phyloP scores from a whole-genome alignment of 2,113 vertebrate genomes.

The Callaeas wilsoni region DNA sequence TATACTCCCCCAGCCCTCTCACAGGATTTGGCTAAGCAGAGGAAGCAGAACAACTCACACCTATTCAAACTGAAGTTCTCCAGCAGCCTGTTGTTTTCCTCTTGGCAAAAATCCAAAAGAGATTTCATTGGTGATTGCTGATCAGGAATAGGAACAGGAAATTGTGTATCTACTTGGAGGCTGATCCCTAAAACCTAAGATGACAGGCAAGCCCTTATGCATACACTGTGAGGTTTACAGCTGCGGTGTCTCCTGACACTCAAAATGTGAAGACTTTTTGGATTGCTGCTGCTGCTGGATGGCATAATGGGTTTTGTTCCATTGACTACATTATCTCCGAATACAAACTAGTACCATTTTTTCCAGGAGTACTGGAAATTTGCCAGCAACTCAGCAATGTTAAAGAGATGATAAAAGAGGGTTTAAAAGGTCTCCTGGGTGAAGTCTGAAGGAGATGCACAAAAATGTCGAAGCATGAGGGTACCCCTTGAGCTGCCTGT shows the following conservation, averaged over 20 bases:
- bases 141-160: neutral
- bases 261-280: neutral
- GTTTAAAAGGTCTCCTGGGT: neutral
- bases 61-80: neutral
- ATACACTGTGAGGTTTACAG: neutral
- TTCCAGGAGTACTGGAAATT: neutral
- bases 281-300: neutral
- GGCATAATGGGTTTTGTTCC: neutral
- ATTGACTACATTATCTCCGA: neutral
- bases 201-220: neutral
- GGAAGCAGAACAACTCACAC: neutral
- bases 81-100: neutral
- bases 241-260: neutral
- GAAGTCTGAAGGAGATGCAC: neutral
- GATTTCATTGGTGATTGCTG: neutral
- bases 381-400: neutral
- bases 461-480: neutral
- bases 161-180: neutral
- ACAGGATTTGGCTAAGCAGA: neutral
- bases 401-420: neutral
- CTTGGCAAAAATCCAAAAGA: slow-evolving; percentile 20
- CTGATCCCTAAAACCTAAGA: neutral
- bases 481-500: neutral
- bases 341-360: neutral
- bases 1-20: neutral